A percentile compares a stretch with the other conserved stretches of the same genome.
phyloP scores from a whole-genome alignment of 2,888 invertebrate genomes.

The Agrypnus murinus region DNA sequence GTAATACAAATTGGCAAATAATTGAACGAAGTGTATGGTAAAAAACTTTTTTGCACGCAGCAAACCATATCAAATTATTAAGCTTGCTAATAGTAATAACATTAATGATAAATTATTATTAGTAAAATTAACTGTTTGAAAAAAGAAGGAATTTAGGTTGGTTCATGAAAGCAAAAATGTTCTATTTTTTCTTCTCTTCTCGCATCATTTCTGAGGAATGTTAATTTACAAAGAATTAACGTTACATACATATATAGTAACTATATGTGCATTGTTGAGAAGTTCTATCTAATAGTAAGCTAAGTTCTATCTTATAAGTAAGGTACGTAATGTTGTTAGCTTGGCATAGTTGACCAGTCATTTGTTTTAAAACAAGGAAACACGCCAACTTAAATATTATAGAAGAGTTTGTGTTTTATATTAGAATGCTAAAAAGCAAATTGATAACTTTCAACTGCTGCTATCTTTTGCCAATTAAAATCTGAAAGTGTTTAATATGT shows the following conservation, averaged over 20 bases:
- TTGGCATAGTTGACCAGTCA: constrained; percentile 40
- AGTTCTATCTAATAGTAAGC: no score
- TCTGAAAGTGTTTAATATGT: constrained; percentile 37
- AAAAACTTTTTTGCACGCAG: neutral
- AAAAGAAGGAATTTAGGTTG: constrained; percentile 3
- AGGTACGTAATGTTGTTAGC: constrained; percentile 23
- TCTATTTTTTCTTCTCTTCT: constrained; percentile 10
- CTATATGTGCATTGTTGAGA: constrained; percentile 15
- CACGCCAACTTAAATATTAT: constrained; percentile 30
- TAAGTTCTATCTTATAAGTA: no score
- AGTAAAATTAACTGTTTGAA: constrained; percentile 17
- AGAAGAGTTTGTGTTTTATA: neutral
- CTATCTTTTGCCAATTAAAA: constrained; percentile 34
- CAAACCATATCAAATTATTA: constrained; percentile 31
- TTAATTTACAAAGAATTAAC: neutral
- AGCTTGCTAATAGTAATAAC: constrained; percentile 3
- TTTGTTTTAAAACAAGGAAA: constrained; percentile 40
- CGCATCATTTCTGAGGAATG: constrained; percentile 7
- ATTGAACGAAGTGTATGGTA: constrained; percentile 5
- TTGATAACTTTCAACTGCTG: constrained; percentile 35
- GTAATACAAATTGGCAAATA: constrained; percentile 16
- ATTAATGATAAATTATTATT: constrained; percentile 1
- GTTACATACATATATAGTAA: neutral
- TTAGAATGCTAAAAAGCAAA: constrained; percentile 23
- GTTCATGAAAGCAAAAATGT: constrained; percentile 37